phyloP scores from a whole-genome alignment of 2,888 invertebrate genomes.

The Crossocerus cetratus region DNA sequence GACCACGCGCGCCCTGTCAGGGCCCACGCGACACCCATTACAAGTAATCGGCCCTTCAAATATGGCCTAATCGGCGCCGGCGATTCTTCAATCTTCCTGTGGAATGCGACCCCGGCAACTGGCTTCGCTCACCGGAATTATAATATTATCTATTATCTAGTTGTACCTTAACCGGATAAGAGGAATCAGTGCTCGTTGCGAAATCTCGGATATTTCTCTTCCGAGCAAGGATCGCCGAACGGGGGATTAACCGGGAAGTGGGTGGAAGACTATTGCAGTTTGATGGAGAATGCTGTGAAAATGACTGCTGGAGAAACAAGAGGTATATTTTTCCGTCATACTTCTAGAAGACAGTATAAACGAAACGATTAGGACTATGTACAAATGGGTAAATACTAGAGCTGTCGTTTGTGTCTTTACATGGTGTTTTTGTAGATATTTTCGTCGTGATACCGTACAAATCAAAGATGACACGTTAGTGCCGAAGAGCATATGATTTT shows the following conservation, averaged over 20 bases:
- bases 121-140: slow-evolving; percentile 39
- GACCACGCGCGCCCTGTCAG: slow-evolving; percentile 70
- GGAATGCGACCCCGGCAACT: slow-evolving; percentile 46
- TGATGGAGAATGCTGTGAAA: no score
- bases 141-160: slow-evolving; percentile 55
- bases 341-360: background rate
- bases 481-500: slow-evolving; percentile 7
- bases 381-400: no score
- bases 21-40: slow-evolving; percentile 70
- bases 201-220: slow-evolving; percentile 16
- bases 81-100: slow-evolving; percentile 53
- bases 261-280: no score
- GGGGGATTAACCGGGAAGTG: background rate
- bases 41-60: slow-evolving; percentile 62
- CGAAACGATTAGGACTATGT: background rate
- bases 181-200: slow-evolving; percentile 44
- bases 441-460: slow-evolving; percentile 2
- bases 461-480: background rate
- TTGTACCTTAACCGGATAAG: slow-evolving; percentile 45
- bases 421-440: background rate
- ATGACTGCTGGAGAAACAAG: no score
- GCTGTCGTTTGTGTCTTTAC: background rate
- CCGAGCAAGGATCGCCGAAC: background rate
- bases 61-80: slow-evolving; percentile 46
- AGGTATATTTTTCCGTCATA: no score